A percentile compares a stretch with the other conserved stretches of the same genome.
Conservation (phyloP, 2,113 vertebrate species). For the Brachionichthys hirsutus region DNA sequence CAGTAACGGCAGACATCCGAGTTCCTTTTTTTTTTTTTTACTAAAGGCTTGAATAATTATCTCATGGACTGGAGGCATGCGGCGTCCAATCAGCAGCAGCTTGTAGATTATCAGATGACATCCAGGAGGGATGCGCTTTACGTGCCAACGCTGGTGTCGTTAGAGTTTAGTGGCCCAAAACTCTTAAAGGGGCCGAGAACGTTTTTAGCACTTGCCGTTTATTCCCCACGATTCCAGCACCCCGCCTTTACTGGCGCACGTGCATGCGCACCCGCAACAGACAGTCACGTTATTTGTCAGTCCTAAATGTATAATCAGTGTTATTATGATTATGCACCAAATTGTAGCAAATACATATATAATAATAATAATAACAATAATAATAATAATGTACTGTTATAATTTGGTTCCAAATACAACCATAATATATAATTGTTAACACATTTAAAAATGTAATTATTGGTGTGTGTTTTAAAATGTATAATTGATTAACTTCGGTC, state of each 20-base stretch:
- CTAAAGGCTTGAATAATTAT: neutral
- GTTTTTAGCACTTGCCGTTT: conserved; percentile 51
- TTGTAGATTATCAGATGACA: conserved; percentile 62
- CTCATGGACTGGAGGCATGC: conserved; percentile 41
- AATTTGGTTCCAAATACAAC: too few relatives aligned
- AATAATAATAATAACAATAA: too few relatives aligned
- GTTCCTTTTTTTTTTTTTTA: too few relatives aligned
- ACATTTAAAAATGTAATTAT: too few relatives aligned
- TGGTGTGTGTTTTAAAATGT: too few relatives aligned
- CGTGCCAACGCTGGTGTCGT: conserved; percentile 58
- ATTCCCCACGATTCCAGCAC: conserved; percentile 26
- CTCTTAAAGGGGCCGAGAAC: conserved; percentile 76
- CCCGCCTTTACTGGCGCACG: conserved; percentile 40
- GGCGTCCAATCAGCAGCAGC: conserved; percentile 69
- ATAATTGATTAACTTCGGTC: too few relatives aligned
- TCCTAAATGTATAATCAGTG: conserved; percentile 31
- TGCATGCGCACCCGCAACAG: conserved; percentile 10
- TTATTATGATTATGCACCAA: conserved; percentile 2
- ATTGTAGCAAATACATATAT: too few relatives aligned
- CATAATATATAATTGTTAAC: too few relatives aligned
- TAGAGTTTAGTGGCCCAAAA: conserved; percentile 60
- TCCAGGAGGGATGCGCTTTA: conserved; percentile 62
- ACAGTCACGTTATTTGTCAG: conserved; percentile 11
- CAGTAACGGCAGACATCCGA: neutral
- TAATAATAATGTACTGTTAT: too few relatives aligned